phyloP scores from a whole-genome alignment of 37 sponge, comb jelly and placozoan species.

The Oopsacas minuta region DNA sequence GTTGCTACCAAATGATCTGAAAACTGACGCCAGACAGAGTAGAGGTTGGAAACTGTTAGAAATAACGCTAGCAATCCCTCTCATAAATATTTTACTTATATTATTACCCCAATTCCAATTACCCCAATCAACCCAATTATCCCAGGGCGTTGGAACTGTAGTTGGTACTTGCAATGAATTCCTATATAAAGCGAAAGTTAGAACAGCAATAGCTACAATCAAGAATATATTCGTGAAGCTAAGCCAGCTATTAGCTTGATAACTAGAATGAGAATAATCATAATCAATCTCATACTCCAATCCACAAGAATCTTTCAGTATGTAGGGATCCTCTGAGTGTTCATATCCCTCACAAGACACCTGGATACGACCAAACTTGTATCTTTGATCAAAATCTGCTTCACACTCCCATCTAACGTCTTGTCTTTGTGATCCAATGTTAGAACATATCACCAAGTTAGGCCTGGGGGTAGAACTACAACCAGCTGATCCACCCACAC shows the following conservation, averaged over 20 bases:
- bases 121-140: too few relatives aligned
- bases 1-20: too few relatives aligned
- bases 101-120: background rate
- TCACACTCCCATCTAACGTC: conserved; percentile 92
- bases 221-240: background rate
- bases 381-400: conserved; percentile 53
- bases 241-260: background rate
- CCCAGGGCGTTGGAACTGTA: too few relatives aligned
- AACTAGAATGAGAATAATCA: background rate
- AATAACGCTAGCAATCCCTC: background rate
- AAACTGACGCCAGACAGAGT: too few relatives aligned
- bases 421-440: conserved; percentile 56
- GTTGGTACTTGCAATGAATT: too few relatives aligned
- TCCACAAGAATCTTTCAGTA: conserved; percentile 80
- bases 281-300: conserved; percentile 26
- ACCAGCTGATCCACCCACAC: conserved; percentile 71
- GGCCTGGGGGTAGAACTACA: conserved; percentile 42
- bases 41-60: background rate
- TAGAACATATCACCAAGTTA: conserved; percentile 56
- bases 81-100: background rate
- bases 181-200: background rate
- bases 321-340: conserved; percentile 69
- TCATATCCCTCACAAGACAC: conserved; percentile 83
- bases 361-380: conserved; percentile 61
- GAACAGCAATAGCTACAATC: background rate